A percentile compares a stretch with the other conserved stretches of the same genome.
These are phyloP conservation scores for Echeneis naucrates DNA, from an alignment of 2,797 vertebrate species.

Conservation along the genomic window DNA sequence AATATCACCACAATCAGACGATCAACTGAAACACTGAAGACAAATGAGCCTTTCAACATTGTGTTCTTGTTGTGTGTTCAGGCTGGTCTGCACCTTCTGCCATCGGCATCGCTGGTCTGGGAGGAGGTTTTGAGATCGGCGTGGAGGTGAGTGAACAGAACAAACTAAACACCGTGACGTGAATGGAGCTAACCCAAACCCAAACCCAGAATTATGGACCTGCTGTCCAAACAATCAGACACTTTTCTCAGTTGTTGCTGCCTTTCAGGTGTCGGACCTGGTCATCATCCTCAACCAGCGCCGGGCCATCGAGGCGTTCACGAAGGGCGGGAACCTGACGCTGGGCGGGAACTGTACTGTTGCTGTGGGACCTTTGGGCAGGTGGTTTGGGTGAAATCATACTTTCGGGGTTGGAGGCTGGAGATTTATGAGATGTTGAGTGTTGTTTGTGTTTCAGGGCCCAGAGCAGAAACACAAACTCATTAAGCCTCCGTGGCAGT, in stretches of 20 bases:
- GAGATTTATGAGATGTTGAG: slow-evolving; percentile 27
- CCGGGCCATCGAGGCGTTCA: slow-evolving; percentile 94
- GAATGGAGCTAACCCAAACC: no score
- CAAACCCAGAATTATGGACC: no score
- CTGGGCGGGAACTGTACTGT: slow-evolving; percentile 96
- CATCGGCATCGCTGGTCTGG: slow-evolving; percentile 96
- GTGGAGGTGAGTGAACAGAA: slow-evolving; percentile 87
- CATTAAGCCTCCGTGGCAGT: not conserved
- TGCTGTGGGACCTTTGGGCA: slow-evolving; percentile 94
- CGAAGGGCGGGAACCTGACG: slow-evolving; percentile 96
- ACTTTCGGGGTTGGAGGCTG: not conserved
- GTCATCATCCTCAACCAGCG: slow-evolving; percentile 97
- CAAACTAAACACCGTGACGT: no score
- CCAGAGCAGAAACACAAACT: slow-evolving; percentile 13
- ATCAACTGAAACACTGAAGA: no score
- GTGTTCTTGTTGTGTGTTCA: slow-evolving; percentile 59
- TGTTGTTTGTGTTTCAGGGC: slow-evolving; percentile 38
- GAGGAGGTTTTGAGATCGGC: slow-evolving; percentile 97
- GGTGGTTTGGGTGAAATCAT: slow-evolving; percentile 75
- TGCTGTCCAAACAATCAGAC: no score
- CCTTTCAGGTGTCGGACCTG: slow-evolving; percentile 92
- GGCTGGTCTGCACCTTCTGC: slow-evolving; percentile 98
- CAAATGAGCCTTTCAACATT: no score
- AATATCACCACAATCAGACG: no score
- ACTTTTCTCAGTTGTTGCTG: no score